Conservation (phyloP, 2,113 vertebrate genomes). For the Callipepla squamata region DNA sequence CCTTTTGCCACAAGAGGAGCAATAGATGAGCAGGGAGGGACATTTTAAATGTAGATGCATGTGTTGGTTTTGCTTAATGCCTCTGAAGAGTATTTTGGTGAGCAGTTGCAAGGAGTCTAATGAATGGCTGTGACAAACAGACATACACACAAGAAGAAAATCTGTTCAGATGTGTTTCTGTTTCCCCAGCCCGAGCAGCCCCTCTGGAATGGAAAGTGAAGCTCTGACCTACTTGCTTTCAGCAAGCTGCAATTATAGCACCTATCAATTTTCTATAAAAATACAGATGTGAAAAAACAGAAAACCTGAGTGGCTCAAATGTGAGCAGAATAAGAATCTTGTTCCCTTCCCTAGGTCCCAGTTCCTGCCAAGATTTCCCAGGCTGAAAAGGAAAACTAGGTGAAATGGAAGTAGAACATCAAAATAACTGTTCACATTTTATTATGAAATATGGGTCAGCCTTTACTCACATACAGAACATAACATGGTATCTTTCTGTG, state of each 20-base stretch:
- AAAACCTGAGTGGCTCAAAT: constrained; percentile 38
- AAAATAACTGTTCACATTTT: constrained; percentile 13
- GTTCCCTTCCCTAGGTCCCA: not conserved
- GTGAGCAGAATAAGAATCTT: constrained; percentile 41
- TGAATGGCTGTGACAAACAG: not conserved
- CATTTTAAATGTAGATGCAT: not conserved
- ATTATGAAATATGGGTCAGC: not conserved
- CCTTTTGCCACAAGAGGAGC: not conserved
- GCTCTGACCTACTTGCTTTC: constrained; percentile 63
- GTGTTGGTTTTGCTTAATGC: not conserved
- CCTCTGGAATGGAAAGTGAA: not conserved
- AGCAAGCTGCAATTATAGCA: constrained; percentile 39
- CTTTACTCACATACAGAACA: not conserved
- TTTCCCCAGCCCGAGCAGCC: not conserved
- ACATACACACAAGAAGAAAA: not conserved
- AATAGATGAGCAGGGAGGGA: not conserved
- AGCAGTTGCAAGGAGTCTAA: not conserved
- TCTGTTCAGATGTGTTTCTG: not conserved
- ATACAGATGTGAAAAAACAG: constrained; percentile 17
- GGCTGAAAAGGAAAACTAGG: constrained; percentile 1
- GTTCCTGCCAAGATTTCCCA: constrained; percentile 8
- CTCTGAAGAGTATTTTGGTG: not conserved
- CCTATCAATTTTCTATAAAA: constrained; percentile 52
- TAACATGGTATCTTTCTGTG: not conserved
- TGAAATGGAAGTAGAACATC: constrained; percentile 16